These are phyloP conservation scores for Henicopernis longicauda DNA, from an alignment of 2,113 vertebrate species.

Conservation along the genomic window DNA sequence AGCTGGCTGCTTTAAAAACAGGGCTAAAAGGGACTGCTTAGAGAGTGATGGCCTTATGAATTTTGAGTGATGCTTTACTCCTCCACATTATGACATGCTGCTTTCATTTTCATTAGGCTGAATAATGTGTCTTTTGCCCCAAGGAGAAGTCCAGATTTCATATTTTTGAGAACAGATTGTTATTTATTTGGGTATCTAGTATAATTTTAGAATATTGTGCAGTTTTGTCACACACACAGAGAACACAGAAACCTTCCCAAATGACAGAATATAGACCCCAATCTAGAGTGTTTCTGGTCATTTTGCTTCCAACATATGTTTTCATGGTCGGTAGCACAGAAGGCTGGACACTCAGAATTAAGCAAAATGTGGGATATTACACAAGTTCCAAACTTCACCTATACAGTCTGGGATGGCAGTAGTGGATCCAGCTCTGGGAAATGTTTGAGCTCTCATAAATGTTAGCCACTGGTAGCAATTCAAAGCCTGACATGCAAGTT, in stretches of 20 bases:
- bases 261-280: neutral
- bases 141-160: neutral
- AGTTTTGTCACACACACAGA: neutral
- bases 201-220: neutral
- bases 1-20: neutral
- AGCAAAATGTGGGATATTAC: neutral
- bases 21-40: neutral
- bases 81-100: neutral
- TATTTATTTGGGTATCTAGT: neutral
- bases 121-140: neutral
- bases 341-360: neutral
- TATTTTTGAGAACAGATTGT: neutral
- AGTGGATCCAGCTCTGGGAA: neutral
- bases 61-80: neutral
- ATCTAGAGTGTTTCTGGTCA: neutral
- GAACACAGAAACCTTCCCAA: neutral
- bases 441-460: neutral
- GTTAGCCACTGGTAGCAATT: neutral
- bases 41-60: neutral
- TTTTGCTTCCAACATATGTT: neutral
- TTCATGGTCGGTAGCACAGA: neutral
- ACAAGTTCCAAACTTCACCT: neutral
- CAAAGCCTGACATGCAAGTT: neutral
- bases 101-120: conserved; percentile 3
- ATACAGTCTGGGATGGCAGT: neutral